These are phyloP conservation scores for Tringa solitaria DNA, from an alignment of 2,113 vertebrate species.

Conservation along the genomic window DNA sequence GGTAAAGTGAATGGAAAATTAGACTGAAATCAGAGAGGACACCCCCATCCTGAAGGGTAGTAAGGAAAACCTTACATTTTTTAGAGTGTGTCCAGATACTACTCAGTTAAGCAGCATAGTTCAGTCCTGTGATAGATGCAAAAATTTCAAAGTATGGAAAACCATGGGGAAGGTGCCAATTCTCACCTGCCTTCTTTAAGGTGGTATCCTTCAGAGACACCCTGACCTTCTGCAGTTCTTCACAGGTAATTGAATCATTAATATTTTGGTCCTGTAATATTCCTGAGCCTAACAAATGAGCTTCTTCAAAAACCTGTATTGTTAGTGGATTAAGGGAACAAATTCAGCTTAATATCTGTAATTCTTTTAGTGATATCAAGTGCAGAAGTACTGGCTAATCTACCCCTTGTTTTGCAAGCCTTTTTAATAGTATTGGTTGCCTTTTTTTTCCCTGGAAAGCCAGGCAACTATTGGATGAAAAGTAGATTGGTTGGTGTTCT, in stretches of 20 bases:
- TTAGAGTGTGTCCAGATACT: background rate
- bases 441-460: background rate
- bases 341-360: background rate
- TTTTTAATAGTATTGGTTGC: background rate
- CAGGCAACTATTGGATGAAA: background rate
- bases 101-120: background rate
- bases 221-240: background rate
- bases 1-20: background rate
- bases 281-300: background rate
- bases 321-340: conserved; percentile 2
- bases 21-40: background rate
- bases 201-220: background rate
- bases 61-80: background rate
- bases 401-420: background rate
- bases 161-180: background rate
- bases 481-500: background rate
- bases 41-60: background rate
- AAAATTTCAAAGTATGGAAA: background rate
- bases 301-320: background rate
- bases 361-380: background rate
- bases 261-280: background rate
- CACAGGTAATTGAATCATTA: background rate
- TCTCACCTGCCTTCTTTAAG: background rate
- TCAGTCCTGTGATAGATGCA: background rate
- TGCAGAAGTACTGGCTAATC: background rate